These are phyloP conservation scores for Falco cherrug DNA, from an alignment of 2,797 vertebrate genomes.

Conservation along the genomic window DNA sequence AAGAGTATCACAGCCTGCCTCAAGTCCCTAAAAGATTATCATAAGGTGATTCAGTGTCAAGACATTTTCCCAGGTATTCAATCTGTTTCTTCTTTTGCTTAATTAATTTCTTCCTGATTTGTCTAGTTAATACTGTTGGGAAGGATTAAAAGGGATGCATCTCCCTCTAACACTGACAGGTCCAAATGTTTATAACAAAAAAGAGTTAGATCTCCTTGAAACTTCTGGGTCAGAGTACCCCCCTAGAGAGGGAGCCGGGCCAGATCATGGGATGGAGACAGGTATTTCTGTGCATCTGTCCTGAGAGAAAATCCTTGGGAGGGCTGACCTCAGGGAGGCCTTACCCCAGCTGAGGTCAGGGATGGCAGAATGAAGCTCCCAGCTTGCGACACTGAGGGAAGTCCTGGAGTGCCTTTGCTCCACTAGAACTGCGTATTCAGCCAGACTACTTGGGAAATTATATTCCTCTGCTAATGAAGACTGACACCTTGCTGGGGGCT, in stretches of 20 bases:
- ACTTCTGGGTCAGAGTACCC: neutral
- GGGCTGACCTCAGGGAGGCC: neutral
- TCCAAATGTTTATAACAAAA: neutral
- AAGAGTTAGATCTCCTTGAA: neutral
- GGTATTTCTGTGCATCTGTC: neutral
- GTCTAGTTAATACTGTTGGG: neutral
- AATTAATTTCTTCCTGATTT: constrained; percentile 42
- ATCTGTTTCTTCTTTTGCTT: neutral
- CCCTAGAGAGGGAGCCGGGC: neutral
- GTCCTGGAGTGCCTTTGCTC: neutral
- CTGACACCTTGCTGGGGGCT: neutral
- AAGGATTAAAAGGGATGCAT: constrained; percentile 4
- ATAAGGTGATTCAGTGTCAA: neutral
- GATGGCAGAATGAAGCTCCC: neutral
- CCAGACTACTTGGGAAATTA: neutral
- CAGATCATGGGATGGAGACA: neutral
- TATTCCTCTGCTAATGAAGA: neutral
- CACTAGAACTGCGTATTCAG: neutral
- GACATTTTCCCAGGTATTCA: neutral
- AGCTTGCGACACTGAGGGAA: neutral
- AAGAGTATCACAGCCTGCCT: neutral
- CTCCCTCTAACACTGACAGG: neutral
- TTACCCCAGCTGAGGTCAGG: neutral
- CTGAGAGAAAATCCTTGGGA: neutral
- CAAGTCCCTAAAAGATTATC: neutral